A percentile compares a stretch with the other conserved stretches of the same genome.
Evolutionary conservation across 2,888 invertebrate species (phyloP).

Genomic region (Julus scandinavius): DNA sequence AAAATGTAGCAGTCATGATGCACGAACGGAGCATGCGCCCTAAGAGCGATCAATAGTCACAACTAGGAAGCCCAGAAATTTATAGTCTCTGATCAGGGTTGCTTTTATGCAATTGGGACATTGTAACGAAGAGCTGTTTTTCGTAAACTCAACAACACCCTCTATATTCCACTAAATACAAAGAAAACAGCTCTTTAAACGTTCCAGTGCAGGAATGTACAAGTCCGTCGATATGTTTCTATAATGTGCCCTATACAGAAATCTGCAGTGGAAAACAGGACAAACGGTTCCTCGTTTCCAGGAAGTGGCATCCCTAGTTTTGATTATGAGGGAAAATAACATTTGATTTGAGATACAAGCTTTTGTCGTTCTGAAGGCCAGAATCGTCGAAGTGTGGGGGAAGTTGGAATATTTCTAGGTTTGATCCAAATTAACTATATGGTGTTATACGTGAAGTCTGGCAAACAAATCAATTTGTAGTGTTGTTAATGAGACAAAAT

Average conservation of each 20-base stretch:
- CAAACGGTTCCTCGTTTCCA: background rate
- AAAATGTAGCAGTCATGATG: slow-evolving; percentile 22
- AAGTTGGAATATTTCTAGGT: background rate
- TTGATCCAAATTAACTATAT: background rate
- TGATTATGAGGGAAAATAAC: background rate
- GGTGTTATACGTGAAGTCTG: too few species aligned
- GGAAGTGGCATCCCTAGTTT: background rate
- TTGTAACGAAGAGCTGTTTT: background rate
- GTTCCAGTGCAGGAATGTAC: background rate
- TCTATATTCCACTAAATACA: background rate
- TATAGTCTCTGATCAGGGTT: slow-evolving; percentile 38
- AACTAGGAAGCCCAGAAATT: slow-evolving; percentile 34
- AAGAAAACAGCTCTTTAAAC: background rate
- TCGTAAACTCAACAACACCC: background rate
- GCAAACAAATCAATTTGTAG: too few species aligned
- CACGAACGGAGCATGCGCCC: slow-evolving; percentile 28
- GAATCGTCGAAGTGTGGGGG: background rate
- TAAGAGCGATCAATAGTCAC: background rate
- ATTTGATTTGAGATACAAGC: background rate
- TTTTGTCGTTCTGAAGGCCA: background rate
- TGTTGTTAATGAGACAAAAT: too few species aligned
- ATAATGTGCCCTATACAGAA: background rate
- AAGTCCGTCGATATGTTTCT: background rate
- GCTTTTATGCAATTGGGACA: background rate
- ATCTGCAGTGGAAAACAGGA: background rate